phyloP scores from a whole-genome alignment of 2,797 vertebrate species.

The Phrynocephalus forsythii region DNA sequence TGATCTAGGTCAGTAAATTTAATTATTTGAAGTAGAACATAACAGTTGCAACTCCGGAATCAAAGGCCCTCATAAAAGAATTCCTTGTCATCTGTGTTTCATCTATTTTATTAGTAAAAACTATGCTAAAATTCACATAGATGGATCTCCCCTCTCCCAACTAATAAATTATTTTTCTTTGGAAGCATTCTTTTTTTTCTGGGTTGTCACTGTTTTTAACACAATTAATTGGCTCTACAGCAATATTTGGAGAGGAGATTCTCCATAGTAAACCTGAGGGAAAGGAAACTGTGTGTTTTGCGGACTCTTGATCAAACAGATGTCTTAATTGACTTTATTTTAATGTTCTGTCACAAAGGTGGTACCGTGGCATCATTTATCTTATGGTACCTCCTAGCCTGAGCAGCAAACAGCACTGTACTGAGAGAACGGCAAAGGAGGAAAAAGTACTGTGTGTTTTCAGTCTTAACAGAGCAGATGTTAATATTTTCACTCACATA shows the following conservation, averaged over 20 bases:
- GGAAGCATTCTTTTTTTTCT: not conserved
- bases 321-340: not conserved
- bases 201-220: not conserved
- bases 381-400: not conserved
- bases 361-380: not conserved
- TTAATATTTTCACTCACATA: not conserved
- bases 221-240: no score
- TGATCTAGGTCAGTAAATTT: slow-evolving; percentile 90
- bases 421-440: not conserved
- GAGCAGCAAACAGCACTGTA: not conserved
- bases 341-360: not conserved
- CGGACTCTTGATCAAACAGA: no score
- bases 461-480: not conserved
- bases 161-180: not conserved
- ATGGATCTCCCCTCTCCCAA: not conserved
- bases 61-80: not conserved
- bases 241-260: no score
- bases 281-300: no score
- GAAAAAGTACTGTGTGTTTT: not conserved
- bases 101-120: not conserved
- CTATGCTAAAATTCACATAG: not conserved
- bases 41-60: slow-evolving; percentile 35
- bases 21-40: slow-evolving; percentile 50
- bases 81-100: not conserved
- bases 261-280: no score